Percentiles rank a stretch among this genome's conserved stretches.
phyloP scores from a whole-genome alignment of 1,140 invertebrate genomes.

The Paralvinella palmiformis region DNA sequence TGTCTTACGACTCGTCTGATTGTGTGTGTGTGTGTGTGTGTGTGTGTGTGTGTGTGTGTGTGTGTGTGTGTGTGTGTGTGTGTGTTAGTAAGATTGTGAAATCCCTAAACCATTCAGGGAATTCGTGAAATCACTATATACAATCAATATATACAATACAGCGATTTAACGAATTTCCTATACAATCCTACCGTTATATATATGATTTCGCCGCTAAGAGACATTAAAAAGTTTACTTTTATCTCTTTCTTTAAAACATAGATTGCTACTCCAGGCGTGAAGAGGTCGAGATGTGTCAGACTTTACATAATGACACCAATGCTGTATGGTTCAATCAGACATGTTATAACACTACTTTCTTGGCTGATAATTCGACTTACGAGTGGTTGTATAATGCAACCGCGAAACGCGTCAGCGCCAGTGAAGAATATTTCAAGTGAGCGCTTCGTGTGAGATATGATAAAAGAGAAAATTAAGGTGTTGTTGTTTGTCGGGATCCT shows the following conservation, averaged over 20 bases:
- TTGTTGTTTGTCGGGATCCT: background rate
- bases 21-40: too few species aligned
- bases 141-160: background rate
- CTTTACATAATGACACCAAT: background rate
- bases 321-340: background rate
- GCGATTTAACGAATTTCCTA: background rate
- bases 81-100: background rate
- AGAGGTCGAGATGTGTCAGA: background rate
- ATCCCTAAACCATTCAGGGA: background rate
- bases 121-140: background rate
- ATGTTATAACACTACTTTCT: slow-evolving; percentile 7
- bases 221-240: background rate
- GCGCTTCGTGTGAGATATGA: slow-evolving; percentile 20
- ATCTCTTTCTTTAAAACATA: background rate
- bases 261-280: slow-evolving; percentile 14
- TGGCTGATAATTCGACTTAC: background rate
- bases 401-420: slow-evolving; percentile 47
- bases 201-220: background rate
- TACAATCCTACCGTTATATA: background rate
- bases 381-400: background rate
- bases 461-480: background rate
- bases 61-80: background rate
- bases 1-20: too few species aligned
- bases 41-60: too few species aligned
- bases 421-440: slow-evolving; percentile 64